Conservation (phyloP, 2,888 invertebrate species). For the Chrysolina oricalcia region DNA sequence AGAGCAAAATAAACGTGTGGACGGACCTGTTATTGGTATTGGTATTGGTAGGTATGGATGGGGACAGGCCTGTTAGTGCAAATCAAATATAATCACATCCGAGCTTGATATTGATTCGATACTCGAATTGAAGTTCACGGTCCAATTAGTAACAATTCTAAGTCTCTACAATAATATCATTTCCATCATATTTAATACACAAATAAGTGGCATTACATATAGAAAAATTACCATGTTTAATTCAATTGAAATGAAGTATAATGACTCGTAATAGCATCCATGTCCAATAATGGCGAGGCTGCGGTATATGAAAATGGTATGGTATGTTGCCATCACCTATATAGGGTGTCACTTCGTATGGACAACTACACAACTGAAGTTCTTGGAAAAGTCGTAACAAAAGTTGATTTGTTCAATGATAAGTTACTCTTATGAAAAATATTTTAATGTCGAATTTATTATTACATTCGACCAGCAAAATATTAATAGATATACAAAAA, state of each 20-base stretch:
- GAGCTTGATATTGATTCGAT: neutral
- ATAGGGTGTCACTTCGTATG: constrained; percentile 22
- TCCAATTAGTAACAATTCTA: neutral
- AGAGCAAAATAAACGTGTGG: too few relatives aligned
- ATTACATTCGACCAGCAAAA: too few relatives aligned
- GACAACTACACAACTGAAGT: neutral
- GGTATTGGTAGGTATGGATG: too few relatives aligned
- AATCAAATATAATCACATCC: too few relatives aligned
- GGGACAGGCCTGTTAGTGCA: too few relatives aligned
- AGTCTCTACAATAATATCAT: neutral
- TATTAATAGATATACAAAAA: neutral
- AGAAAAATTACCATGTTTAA: constrained; percentile 39
- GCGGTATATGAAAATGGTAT: constrained; percentile 37
- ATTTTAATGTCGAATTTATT: neutral
- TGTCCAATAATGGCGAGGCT: constrained; percentile 40
- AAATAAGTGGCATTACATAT: neutral
- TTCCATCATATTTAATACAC: constrained; percentile 3
- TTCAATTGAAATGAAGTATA: constrained; percentile 43
- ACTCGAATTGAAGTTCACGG: neutral
- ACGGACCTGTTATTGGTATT: too few relatives aligned
- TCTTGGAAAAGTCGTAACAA: neutral
- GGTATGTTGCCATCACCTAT: constrained; percentile 30
- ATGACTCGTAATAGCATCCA: constrained; percentile 42
- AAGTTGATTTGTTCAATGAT: neutral
- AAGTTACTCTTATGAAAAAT: neutral